phyloP scores from a whole-genome alignment of 2,113 vertebrate species.

The Nesoenas mayeri region DNA sequence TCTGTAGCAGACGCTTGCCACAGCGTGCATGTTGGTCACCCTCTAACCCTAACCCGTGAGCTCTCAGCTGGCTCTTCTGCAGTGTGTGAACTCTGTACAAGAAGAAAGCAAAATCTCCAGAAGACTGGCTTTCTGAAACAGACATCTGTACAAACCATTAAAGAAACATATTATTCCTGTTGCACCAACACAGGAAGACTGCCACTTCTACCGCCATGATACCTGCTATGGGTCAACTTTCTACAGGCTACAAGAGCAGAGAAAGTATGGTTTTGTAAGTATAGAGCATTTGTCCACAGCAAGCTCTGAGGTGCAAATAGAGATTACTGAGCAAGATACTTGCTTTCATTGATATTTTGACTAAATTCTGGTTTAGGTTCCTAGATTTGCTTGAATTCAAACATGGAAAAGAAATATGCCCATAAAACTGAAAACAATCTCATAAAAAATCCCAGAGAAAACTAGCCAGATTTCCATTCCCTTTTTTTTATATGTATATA shows the following conservation, averaged over 20 bases:
- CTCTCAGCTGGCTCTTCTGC: not conserved
- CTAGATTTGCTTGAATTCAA: not conserved
- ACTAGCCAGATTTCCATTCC: not conserved
- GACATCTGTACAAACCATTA: not conserved
- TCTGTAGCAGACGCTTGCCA: not conserved
- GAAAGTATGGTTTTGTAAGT: not conserved
- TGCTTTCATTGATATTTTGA: not conserved
- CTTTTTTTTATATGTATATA: not conserved
- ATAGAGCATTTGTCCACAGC: not conserved
- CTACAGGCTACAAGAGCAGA: not conserved
- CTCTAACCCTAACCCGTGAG: not conserved
- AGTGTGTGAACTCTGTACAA: not conserved
- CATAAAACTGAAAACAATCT: not conserved
- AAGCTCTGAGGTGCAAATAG: not conserved
- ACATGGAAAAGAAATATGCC: not conserved
- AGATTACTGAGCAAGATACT: not conserved
- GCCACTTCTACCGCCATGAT: not conserved
- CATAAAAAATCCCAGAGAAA: not conserved
- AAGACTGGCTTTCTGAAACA: not conserved
- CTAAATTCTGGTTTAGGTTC: not conserved
- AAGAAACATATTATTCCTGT: not conserved
- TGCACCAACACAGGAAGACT: rapidly evolving
- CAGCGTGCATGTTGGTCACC: rapidly evolving
- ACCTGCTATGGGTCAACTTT: not conserved
- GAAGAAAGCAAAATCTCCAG: not conserved